Percentiles rank a stretch among this genome's conserved stretches.
phyloP scores from a whole-genome alignment of 2,888 invertebrate genomes.

The Craniophora ligustri region DNA sequence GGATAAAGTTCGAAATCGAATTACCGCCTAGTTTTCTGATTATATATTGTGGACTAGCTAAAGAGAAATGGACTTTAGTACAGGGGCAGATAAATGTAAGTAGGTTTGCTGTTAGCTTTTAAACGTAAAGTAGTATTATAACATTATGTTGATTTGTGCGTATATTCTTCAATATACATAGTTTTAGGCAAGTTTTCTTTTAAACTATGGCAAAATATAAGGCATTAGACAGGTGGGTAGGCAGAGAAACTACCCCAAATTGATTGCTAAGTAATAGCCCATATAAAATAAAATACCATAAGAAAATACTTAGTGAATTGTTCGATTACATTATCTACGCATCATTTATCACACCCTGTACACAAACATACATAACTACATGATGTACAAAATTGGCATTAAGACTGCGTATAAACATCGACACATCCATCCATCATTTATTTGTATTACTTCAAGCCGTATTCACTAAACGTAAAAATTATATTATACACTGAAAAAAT shows the following conservation, averaged over 20 bases:
- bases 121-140: not conserved
- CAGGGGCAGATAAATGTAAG: slow-evolving; percentile 32
- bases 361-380: slow-evolving; percentile 65
- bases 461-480: slow-evolving; percentile 53
- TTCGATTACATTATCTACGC: slow-evolving; percentile 1
- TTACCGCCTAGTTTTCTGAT: no score
- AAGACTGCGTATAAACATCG: slow-evolving; percentile 57
- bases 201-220: not conserved
- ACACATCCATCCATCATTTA: slow-evolving; percentile 43
- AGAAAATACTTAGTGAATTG: slow-evolving; percentile 1
- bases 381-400: slow-evolving; percentile 66
- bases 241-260: not conserved
- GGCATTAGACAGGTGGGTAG: not conserved
- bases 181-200: not conserved
- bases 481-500: slow-evolving; percentile 53
- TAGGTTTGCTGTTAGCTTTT: not conserved
- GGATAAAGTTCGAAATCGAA: no score
- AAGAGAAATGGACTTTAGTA: no score
- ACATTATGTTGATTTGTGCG: slow-evolving; percentile 23
- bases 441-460: slow-evolving; percentile 55
- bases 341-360: slow-evolving; percentile 71
- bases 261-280: not conserved
- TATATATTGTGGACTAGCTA: no score
- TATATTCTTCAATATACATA: not conserved
- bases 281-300: not conserved